phyloP scores from a whole-genome alignment of 2,797 vertebrate species.

The Cyclura pinguis region DNA sequence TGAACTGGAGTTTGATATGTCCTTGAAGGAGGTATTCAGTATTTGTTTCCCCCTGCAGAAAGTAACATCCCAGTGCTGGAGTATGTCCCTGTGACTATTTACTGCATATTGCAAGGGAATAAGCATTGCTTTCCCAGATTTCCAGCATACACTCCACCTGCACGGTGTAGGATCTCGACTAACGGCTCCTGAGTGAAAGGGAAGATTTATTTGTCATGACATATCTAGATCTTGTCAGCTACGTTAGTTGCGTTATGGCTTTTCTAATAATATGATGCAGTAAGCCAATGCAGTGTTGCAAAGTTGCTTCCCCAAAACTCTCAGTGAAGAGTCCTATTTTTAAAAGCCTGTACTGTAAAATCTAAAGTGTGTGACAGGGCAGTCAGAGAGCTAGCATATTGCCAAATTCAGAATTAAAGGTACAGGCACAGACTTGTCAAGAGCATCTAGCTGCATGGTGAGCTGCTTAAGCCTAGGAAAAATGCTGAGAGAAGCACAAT shows the following conservation, averaged over 20 bases:
- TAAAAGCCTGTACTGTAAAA: background rate
- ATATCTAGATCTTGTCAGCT: background rate
- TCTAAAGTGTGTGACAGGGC: background rate
- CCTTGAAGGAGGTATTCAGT: too few relatives aligned
- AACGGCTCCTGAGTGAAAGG: background rate
- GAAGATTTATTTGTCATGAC: background rate
- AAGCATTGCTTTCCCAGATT: too few relatives aligned
- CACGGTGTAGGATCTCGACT: too few relatives aligned
- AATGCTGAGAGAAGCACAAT: background rate
- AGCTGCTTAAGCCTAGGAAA: background rate
- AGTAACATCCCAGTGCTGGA: too few relatives aligned
- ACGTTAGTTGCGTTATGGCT: background rate
- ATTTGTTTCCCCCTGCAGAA: too few relatives aligned
- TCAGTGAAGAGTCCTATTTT: background rate
- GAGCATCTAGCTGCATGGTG: background rate
- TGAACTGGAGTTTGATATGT: too few relatives aligned
- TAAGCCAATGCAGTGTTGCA: too few relatives aligned
- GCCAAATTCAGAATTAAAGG: slow-evolving; percentile 6
- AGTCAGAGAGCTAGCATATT: background rate
- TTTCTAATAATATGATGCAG: background rate
- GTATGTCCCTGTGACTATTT: too few relatives aligned
- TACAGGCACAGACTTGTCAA: background rate
- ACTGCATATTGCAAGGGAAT: too few relatives aligned
- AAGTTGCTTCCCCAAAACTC: slow-evolving; percentile 6
- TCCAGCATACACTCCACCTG: too few relatives aligned